Base-by-base conservation (phyloP, 2,888 invertebrate genomes). In the Neoitamus cyanurus region DNA sequence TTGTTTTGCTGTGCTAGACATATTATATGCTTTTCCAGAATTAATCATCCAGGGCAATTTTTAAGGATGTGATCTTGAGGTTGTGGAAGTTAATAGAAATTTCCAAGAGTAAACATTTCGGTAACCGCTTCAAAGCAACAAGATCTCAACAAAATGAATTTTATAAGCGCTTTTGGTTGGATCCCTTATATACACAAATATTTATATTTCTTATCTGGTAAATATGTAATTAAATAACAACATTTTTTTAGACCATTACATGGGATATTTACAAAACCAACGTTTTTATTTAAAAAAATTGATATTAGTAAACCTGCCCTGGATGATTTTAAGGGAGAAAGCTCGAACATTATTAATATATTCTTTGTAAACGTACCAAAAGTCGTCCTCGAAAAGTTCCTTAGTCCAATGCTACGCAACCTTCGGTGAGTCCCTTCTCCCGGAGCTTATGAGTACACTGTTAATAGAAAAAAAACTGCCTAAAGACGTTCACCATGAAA, bases 401-500 rank as follows among this genome's bases (percentile, higher is more conserved):
- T 25, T 58, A 58, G 20, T 20, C 20, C 58, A 58, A 58, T 58
- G 25, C 2, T 2, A 9, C 15, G 9, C 3, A 58, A 58, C 3
- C 15, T 58, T 58, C 58, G 31, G 70, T 31, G 25, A 70, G 28
- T 70, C n/a, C 31, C 31, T 30, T 11, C 13, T 42, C 34, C 28
- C 25, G n/a, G 13, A 31, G 30, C 11, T 9, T 11, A 70, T n/a
- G 13, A 70, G 34, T 70, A 70, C 31, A 31, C 6, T 31, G 70
- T 70, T 70, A 20, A 70, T 70, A 70, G 34, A 30, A 70, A 70
- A 42, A 42, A 42, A 31, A 70, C 70, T 70, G 70, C 70, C 70
- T 70, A 34, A 70, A 70, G 20, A 25, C 25, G 20, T 70, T 70
- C 7, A 31, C n/a, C 70, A 31, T 2, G n/a, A 70, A 70, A 31